These are phyloP conservation scores for Pyxicephalus adspersus DNA, from an alignment of 2,113 vertebrate genomes.

Conservation along the genomic window DNA sequence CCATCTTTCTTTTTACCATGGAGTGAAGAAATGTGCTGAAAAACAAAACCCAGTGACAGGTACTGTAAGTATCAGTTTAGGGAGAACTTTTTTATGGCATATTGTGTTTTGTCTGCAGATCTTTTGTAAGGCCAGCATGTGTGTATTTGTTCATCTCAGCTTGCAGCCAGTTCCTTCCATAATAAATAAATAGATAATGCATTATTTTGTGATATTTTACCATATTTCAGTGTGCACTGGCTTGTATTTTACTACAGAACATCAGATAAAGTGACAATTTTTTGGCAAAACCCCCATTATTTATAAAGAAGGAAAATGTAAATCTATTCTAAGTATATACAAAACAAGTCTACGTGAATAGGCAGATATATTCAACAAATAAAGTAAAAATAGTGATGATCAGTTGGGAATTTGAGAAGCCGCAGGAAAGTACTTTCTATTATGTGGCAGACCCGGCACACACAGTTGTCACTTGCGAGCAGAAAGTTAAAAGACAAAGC, in stretches of 20 bases:
- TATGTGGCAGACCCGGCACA: constrained; percentile 57
- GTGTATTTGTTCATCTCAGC: background rate
- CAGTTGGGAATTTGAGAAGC: constrained; percentile 28
- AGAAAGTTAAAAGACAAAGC: constrained; percentile 57
- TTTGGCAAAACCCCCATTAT: constrained; percentile 12
- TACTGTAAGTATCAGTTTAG: too few species aligned
- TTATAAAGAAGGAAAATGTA: constrained; percentile 37
- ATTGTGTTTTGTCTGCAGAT: too few species aligned
- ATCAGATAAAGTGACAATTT: constrained; percentile 31
- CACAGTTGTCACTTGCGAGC: constrained; percentile 71
- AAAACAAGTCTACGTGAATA: constrained; percentile 24
- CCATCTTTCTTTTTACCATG: too few species aligned
- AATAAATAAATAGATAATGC: background rate
- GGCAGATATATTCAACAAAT: constrained; percentile 9
- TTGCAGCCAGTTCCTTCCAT: constrained; percentile 5
- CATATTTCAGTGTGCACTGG: background rate
- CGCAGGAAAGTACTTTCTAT: background rate
- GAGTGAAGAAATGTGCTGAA: too few species aligned
- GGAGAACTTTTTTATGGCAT: too few species aligned
- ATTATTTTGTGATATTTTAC: background rate
- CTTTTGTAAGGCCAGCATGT: background rate
- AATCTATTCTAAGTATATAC: constrained; percentile 26
- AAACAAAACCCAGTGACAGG: too few species aligned
- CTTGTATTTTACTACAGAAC: background rate
- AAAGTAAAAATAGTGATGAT: constrained; percentile 36